Base-by-base conservation (phyloP, 2,797 vertebrate genomes). In the Schizopygopsis malacanthus region DNA sequence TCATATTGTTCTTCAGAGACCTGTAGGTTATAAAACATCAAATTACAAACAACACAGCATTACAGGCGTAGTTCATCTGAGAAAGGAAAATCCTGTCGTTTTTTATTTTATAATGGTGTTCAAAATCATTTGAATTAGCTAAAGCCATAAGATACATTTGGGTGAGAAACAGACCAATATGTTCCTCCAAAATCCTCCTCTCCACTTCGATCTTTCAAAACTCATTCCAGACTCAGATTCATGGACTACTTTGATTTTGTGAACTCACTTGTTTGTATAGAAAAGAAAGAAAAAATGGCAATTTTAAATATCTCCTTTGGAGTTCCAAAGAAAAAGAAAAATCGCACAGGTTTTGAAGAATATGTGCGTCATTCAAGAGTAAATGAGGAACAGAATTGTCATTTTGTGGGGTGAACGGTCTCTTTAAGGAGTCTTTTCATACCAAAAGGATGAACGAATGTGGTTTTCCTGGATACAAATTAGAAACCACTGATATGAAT, bases 1-100 rank as follows among this genome's bases (percentile, higher is more conserved):
- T 96, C 86, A 92, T 84, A 80, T 96, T 97, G 89, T 92, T 93
- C 92, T 87, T 95, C 59, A 96, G 93, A 28, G 95, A 96, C 91
- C 95, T 97, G 92, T 63, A 88, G 71, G 89, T 76, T 89, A 86
- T 11, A 83, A 37, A 82, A 88, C 12, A 67, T 12, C 33, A 50
- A 0, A 50, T 52, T 77, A 86, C 47, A 87, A 70, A 43, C 18
- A 45, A 71, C 25, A 39, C 9, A 10, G 0, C n/a, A 79, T 79
- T 59, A 79, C 11, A 77, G 1, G 2, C 33, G 63, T 50, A 37
- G 16, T 22, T 22, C 6, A n/a, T 4, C 54, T 28, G 37, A 81
- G 88, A 89, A 88, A 22, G 37, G 4, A 73, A 41, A 8, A 33
- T 3, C n/a, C 0, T 72, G 52, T 22, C 52, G 56, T 69, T 25